Evolutionary conservation across 2,797 vertebrate genomes (phyloP).

Genomic region (Macropus fuliginosus): DNA sequence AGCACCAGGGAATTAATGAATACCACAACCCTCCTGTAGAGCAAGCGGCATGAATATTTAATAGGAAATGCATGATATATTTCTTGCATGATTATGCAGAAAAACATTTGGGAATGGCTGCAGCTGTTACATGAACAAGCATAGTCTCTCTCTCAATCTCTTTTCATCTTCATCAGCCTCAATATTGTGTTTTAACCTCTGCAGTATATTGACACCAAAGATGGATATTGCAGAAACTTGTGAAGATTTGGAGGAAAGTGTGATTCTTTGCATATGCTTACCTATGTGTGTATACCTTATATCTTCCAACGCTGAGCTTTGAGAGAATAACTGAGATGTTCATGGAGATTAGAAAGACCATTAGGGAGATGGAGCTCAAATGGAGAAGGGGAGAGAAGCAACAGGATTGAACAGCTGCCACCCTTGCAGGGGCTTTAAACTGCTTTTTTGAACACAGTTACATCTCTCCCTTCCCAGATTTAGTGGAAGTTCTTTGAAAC

Average conservation of each 20-base stretch:
- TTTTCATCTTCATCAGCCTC: conserved; percentile 73
- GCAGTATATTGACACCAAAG: conserved; percentile 39
- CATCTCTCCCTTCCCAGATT: conserved; percentile 25
- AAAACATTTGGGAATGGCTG: conserved; percentile 81
- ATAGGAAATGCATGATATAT: conserved; percentile 79
- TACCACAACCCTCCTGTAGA: conserved; percentile 78
- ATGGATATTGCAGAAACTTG: conserved; percentile 61
- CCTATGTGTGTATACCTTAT: conserved; percentile 26
- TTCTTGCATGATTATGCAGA: conserved; percentile 81
- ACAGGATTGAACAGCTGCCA: conserved; percentile 37
- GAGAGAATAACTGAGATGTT: conserved; percentile 49
- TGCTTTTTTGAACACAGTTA: conserved; percentile 42
- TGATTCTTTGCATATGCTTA: conserved; percentile 54
- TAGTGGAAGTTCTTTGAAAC: background rate
- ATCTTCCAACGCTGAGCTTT: conserved; percentile 27
- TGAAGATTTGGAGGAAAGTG: conserved; percentile 61
- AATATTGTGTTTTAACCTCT: conserved; percentile 66
- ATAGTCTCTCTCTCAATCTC: conserved; percentile 66
- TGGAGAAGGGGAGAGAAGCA: conserved; percentile 55
- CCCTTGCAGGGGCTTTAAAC: background rate
- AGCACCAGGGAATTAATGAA: conserved; percentile 80
- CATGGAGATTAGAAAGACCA: conserved; percentile 40
- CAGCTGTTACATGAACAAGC: conserved; percentile 77
- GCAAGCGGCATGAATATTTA: conserved; percentile 80
- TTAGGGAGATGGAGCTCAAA: conserved; percentile 55